These are phyloP conservation scores for Amazona finschi DNA, from an alignment of 2,797 vertebrate genomes.

Conservation along the genomic window DNA sequence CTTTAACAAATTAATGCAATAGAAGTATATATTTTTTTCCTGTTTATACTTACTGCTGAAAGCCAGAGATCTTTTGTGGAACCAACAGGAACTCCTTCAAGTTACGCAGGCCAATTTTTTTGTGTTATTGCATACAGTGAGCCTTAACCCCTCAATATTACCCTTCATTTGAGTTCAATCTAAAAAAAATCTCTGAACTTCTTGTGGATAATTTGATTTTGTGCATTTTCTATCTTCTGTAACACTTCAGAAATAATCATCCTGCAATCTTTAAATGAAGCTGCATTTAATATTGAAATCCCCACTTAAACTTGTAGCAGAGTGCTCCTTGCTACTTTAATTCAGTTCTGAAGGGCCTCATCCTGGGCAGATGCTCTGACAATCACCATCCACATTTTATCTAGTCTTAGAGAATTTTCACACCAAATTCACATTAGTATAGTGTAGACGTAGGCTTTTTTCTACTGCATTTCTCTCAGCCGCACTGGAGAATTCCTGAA, in stretches of 20 bases:
- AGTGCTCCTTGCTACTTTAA: not conserved
- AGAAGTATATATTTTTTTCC: not conserved
- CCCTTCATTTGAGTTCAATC: not conserved
- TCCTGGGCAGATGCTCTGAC: not conserved
- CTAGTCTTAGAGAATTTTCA: not conserved
- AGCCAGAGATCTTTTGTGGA: not conserved
- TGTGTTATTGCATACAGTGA: not conserved
- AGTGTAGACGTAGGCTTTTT: not conserved
- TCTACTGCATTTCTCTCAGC: not conserved
- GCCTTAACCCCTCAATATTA: not conserved
- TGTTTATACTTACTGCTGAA: not conserved
- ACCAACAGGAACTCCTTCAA: not conserved
- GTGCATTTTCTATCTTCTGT: not conserved
- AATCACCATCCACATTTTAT: not conserved
- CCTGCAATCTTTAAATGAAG: not conserved
- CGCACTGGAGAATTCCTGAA: not conserved
- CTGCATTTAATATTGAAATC: not conserved
- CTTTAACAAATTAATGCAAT: not conserved
- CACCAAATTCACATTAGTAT: not conserved
- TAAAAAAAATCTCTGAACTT: not conserved
- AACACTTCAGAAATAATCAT: not conserved
- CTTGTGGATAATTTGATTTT: not conserved
- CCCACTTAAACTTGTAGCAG: not conserved
- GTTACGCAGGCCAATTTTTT: not conserved
- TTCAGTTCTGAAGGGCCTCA: constrained; percentile 3